Evolutionary conservation across 2,797 vertebrate genomes (phyloP).

Genomic region (Protonibea diacanthus): DNA sequence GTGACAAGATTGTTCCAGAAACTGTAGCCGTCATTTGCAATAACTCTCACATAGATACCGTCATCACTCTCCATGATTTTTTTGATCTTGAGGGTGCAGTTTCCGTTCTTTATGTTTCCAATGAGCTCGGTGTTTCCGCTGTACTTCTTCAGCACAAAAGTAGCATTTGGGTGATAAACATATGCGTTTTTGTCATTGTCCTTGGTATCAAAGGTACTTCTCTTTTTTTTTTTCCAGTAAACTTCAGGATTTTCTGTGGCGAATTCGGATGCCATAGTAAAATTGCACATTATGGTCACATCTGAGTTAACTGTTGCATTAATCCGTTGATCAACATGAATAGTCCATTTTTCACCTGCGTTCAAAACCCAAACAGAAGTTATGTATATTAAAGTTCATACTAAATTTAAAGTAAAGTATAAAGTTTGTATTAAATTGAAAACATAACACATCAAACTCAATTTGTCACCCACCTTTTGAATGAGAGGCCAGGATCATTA

Average conservation of each 20-base stretch:
- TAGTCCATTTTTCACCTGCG: conserved; percentile 8
- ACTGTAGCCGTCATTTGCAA: not conserved
- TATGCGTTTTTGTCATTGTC: not conserved
- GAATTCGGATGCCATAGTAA: rapidly evolving
- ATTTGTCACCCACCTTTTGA: conserved; percentile 56
- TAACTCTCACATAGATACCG: conserved; percentile 39
- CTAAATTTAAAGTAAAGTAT: not conserved
- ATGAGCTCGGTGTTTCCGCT: conserved; percentile 35
- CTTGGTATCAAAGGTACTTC: rapidly evolving
- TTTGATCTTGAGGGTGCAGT: conserved; percentile 59
- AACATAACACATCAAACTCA: not conserved
- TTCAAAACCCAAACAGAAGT: conserved; percentile 20
- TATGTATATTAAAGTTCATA: not conserved
- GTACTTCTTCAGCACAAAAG: conserved; percentile 33
- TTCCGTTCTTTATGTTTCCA: rapidly evolving
- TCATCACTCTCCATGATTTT: rapidly evolving
- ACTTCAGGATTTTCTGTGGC: rapidly evolving
- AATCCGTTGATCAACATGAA: rapidly evolving
- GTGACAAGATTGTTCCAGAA: rapidly evolving
- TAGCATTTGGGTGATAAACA: conserved; percentile 23
- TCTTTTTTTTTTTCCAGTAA: conserved; percentile 55
- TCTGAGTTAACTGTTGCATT: rapidly evolving
- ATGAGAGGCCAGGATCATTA: conserved; percentile 33
- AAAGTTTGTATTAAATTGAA: not conserved
- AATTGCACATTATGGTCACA: conserved; percentile 31